Evolutionary conservation across 2,888 invertebrate genomes (phyloP).

Genomic region (Drosophila tripunctata): DNA sequence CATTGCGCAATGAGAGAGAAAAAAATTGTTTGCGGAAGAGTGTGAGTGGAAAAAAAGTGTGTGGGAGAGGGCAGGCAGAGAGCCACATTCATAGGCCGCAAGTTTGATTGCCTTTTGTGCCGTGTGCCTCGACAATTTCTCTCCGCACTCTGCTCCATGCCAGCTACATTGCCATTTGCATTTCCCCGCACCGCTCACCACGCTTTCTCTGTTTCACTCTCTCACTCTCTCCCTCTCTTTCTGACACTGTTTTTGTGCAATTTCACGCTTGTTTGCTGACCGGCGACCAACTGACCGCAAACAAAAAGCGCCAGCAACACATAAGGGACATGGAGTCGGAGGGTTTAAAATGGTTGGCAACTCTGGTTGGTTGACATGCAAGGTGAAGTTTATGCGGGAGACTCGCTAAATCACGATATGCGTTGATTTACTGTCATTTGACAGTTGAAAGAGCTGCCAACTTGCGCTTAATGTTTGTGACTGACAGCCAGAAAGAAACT

Average conservation of each 20-base stretch:
- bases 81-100: slow-evolving; percentile 57
- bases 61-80: not conserved
- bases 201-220: too few species aligned
- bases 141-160: not conserved
- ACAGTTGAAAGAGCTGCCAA: slow-evolving; percentile 12
- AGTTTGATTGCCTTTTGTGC: slow-evolving; percentile 71
- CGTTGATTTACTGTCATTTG: slow-evolving; percentile 19
- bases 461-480: slow-evolving; percentile 1
- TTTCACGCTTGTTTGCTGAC: slow-evolving; percentile 76
- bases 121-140: not conserved
- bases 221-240: slow-evolving; percentile 15
- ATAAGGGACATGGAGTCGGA: not conserved
- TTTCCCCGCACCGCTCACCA: not conserved
- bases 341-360: too few species aligned
- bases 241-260: slow-evolving; percentile 67
- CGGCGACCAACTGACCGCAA: slow-evolving; percentile 70
- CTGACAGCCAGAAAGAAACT: not conserved
- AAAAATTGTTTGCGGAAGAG: not conserved
- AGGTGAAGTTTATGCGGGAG: slow-evolving; percentile 30
- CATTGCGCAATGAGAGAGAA: slow-evolving; percentile 20
- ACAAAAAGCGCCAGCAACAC: slow-evolving; percentile 30
- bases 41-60: not conserved
- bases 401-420: slow-evolving; percentile 25
- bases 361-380: slow-evolving; percentile 31
- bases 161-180: not conserved